Evolutionary conservation across 2,888 invertebrate species (phyloP).

Genomic region (Automeris io): DNA sequence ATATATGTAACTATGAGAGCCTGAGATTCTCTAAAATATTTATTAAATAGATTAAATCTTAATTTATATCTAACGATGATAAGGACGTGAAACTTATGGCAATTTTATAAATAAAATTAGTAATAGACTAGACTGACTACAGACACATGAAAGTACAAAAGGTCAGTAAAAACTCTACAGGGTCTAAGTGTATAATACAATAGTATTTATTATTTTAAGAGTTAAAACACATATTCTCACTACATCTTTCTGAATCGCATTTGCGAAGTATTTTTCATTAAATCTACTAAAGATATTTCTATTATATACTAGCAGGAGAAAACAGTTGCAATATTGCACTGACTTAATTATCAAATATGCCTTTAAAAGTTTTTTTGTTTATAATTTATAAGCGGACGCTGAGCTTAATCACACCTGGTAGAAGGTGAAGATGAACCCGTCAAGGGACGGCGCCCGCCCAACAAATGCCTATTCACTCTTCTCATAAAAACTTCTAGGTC

Average conservation of each 20-base stretch:
- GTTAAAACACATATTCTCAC: conserved; percentile 55
- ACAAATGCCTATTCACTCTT: no score
- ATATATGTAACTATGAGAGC: conserved; percentile 11
- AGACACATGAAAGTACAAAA: conserved; percentile 69
- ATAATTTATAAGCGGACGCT: no score
- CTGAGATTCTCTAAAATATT: conserved; percentile 8
- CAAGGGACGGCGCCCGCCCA: no score
- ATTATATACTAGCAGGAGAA: no score
- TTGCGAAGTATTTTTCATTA: conserved; percentile 19
- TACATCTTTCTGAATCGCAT: conserved; percentile 59
- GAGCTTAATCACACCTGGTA: no score
- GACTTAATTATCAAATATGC: conserved; percentile 41
- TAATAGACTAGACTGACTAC: conserved; percentile 39
- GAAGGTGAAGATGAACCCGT: no score
- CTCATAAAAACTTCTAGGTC: no score
- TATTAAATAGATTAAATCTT: conserved; percentile 10
- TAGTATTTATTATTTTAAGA: conserved; percentile 30
- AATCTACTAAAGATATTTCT: conserved; percentile 19
- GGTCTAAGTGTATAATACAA: conserved; percentile 58
- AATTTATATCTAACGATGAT: conserved; percentile 7
- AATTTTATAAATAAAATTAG: conserved; percentile 20
- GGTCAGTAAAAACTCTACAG: conserved; percentile 68
- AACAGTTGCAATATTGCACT: conserved; percentile 20
- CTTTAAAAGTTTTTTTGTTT: no score
- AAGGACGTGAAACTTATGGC: background rate